phyloP scores from a whole-genome alignment of 37 sponge, comb jelly and placozoan species.

The Petrosia ficiformis region DNA sequence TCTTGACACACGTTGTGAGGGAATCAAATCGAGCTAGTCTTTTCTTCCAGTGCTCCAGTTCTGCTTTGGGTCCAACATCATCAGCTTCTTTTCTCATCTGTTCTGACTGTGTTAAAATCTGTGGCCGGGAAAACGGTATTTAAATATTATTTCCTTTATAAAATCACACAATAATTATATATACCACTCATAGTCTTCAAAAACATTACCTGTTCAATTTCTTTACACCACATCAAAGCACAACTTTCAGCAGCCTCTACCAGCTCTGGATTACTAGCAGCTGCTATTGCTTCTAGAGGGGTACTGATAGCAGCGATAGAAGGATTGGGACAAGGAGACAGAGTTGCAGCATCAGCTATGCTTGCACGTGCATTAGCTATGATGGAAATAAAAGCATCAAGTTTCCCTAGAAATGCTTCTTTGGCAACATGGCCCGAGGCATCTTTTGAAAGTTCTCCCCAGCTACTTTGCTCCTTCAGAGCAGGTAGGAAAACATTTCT shows the following conservation, averaged over 20 bases:
- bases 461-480: constrained; percentile 56
- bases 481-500: constrained; percentile 79
- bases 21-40: constrained; percentile 97
- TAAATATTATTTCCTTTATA: background rate
- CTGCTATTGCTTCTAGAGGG: constrained; percentile 56
- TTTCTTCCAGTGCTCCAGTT: constrained; percentile 99
- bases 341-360: constrained; percentile 73
- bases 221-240: constrained; percentile 83
- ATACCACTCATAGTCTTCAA: no score
- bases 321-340: constrained; percentile 61
- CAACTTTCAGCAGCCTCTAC: constrained; percentile 84
- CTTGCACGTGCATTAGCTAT: constrained; percentile 88
- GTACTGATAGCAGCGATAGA: constrained; percentile 40
- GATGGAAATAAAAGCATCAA: constrained; percentile 79
- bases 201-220: constrained; percentile 80
- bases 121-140: background rate
- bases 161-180: no score
- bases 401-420: constrained; percentile 76
- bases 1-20: constrained; percentile 82
- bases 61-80: constrained; percentile 88
- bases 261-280: constrained; percentile 76
- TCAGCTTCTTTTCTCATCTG: constrained; percentile 99
- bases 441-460: constrained; percentile 70
- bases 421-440: constrained; percentile 42
- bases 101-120: constrained; percentile 90